Conservation (phyloP, 2,113 vertebrate genomes). For the Vidua macroura region DNA sequence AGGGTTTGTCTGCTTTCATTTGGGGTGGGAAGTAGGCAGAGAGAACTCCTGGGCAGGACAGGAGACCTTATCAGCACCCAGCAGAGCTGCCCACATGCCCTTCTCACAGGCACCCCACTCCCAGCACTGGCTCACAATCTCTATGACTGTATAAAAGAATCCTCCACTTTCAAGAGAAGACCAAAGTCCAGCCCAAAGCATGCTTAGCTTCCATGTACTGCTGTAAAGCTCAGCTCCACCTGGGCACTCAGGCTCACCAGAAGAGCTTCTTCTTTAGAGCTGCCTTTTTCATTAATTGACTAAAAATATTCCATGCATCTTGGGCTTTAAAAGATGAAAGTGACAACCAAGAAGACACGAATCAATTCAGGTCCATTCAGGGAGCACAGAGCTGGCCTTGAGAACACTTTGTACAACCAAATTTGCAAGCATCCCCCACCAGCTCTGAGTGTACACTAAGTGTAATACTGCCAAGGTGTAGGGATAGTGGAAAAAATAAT, state of each 20-base stretch:
- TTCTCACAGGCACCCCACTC: not conserved
- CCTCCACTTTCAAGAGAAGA: not conserved
- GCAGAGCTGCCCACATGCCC: fast-evolving
- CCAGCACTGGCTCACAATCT: not conserved
- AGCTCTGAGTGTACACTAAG: not conserved
- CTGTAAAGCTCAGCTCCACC: not conserved
- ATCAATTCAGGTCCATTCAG: not conserved
- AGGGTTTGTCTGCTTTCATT: constrained; percentile 19
- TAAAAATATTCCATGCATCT: not conserved
- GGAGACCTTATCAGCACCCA: not conserved
- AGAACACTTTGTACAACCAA: not conserved
- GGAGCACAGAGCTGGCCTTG: not conserved
- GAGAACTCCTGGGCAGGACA: not conserved
- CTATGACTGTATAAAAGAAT: not conserved
- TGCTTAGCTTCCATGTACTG: not conserved
- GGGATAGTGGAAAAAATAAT: not conserved
- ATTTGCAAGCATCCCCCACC: not conserved
- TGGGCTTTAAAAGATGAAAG: not conserved
- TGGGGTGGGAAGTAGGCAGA: not conserved
- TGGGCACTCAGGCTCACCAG: not conserved
- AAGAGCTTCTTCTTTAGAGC: not conserved
- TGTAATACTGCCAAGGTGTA: not conserved
- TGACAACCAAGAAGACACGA: fast-evolving
- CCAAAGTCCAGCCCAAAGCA: not conserved
- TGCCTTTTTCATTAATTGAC: not conserved